phyloP scores from a whole-genome alignment of 2,888 invertebrate species.

The Endotricha flammealis region DNA sequence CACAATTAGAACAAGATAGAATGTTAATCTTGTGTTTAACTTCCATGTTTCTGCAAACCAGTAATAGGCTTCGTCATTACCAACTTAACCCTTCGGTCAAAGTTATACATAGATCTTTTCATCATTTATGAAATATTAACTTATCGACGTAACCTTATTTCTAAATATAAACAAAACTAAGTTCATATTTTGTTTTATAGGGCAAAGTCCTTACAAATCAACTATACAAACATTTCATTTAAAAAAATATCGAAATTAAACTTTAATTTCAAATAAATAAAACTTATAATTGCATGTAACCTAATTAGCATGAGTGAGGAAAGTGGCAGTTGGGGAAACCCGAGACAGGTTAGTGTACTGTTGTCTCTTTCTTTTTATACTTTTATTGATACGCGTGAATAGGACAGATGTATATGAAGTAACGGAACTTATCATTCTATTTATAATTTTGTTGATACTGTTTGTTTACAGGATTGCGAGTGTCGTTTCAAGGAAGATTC shows the following conservation, averaged over 20 bases:
- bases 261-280: neutral
- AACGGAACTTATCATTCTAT: conserved; percentile 65
- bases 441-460: conserved; percentile 52
- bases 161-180: no score
- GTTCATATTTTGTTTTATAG: no score
- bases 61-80: no score
- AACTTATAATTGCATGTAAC: neutral
- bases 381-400: conserved; percentile 22
- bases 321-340: conserved; percentile 43
- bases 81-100: no score
- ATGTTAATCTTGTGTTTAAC: no score
- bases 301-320: neutral
- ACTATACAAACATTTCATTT: neutral
- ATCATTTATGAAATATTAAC: no score
- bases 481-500: no score
- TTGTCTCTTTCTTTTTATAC: conserved; percentile 29
- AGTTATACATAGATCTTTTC: no score
- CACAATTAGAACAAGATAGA: no score
- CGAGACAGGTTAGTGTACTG: conserved; percentile 44
- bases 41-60: no score
- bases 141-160: no score
- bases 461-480: conserved; percentile 41
- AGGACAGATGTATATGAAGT: conserved; percentile 30
- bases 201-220: no score
- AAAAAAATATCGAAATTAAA: neutral